Base-by-base conservation (phyloP, 1,140 invertebrate species). In the Chionoecetes opilio region DNA sequence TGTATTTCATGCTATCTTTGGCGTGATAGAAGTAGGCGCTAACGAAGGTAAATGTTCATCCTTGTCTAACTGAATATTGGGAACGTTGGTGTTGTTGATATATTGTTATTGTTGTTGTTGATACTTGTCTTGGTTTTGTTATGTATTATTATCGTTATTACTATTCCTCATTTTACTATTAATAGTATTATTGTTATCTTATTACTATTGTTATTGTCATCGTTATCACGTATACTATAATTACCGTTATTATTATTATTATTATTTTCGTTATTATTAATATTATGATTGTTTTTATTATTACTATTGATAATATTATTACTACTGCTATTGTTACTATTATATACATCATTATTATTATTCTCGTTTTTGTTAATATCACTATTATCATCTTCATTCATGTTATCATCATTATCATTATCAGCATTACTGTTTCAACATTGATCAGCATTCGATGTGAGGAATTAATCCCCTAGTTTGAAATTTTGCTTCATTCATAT, bases 331-430 rank as follows among this genome's bases (percentile, higher is more conserved):
- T 32, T n/a, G 26, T 84, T 84, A 84, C 26, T 84, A 84, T 84
- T 84, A 84, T 84, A n/a, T n/a, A n/a, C 26, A 84, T 84, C 26
- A 84, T 84, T 84, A 84, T 84, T 84, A 84, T 84, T 84, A 84
- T 84, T 84, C 5, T 84, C 26, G 26, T 84, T 26, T 8, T 84
- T 84, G 26, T 84, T 84, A 84, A 8, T 84, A 84, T 84, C 26
- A 84, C 26, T 84, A 84, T 84, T 26, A 84, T 84, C 26, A 84
- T 26, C 31, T 8, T 84, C 26, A 84, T 84, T 84, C 3, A 8
- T 32, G 26, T 84, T 84, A 84, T 26, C 26, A 84, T 84, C 21
- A 84, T 84, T 84, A 84, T 84, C 31, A 84, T 8, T 84, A 84
- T 84, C 21, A 26, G 3, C 26, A 84, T 26, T 84, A 84, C 26